phyloP scores from a whole-genome alignment of 2,797 vertebrate genomes.

The Vespertilio murinus region DNA sequence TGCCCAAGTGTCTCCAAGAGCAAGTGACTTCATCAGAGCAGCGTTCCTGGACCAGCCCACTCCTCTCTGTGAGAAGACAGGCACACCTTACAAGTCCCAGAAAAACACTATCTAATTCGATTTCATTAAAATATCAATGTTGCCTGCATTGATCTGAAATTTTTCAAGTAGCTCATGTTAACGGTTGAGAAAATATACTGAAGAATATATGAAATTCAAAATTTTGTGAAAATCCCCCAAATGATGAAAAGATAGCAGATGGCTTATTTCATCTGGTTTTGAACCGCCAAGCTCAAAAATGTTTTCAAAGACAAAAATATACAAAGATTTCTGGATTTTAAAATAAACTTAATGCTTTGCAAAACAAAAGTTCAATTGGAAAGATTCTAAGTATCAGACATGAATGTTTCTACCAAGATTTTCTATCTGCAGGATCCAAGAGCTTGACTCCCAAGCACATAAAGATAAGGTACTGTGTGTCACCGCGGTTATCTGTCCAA shows the following conservation, averaged over 20 bases:
- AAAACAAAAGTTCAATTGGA: constrained; percentile 48
- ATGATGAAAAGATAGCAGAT: background rate
- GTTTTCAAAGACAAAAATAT: constrained; percentile 31
- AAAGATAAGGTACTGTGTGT: background rate
- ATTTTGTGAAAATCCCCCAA: background rate
- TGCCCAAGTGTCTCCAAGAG: background rate
- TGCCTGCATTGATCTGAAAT: background rate
- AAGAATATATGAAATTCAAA: background rate
- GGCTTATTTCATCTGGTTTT: background rate
- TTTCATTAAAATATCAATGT: constrained; percentile 14
- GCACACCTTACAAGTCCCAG: background rate
- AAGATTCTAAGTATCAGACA: constrained; percentile 53
- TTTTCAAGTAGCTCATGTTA: background rate
- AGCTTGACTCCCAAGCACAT: background rate
- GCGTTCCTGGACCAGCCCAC: background rate
- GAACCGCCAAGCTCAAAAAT: constrained; percentile 18
- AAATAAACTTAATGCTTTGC: background rate
- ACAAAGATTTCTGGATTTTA: background rate
- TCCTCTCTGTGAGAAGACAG: background rate
- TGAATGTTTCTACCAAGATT: constrained; percentile 32
- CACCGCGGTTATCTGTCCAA: background rate
- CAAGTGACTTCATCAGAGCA: background rate
- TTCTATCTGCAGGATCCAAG: background rate
- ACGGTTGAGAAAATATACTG: background rate
- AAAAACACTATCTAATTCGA: background rate